phyloP scores from a whole-genome alignment of 2,113 vertebrate genomes.

The Cacatua alba region DNA sequence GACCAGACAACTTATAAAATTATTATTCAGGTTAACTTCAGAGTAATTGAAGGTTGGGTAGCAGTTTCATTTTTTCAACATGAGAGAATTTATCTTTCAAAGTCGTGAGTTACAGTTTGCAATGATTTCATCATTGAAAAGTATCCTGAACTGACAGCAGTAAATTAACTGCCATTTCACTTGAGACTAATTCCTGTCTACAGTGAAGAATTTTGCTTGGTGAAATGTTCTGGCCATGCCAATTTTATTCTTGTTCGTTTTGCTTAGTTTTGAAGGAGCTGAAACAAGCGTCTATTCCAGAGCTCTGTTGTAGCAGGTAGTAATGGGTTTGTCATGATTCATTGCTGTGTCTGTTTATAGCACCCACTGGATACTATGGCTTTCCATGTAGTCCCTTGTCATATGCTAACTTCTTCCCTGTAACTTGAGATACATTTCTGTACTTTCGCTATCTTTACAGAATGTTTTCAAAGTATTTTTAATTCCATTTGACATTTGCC shows the following conservation, averaged over 20 bases:
- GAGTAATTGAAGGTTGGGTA: not conserved
- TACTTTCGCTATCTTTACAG: not conserved
- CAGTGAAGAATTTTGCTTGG: not conserved
- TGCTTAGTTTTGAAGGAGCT: not conserved
- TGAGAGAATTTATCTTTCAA: slow-evolving; percentile 13
- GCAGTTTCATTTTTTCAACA: not conserved
- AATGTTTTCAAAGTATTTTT: not conserved
- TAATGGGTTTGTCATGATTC: not conserved
- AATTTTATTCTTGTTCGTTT: slow-evolving; percentile 41
- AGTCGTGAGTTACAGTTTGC: not conserved
- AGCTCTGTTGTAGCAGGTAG: not conserved
- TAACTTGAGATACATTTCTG: not conserved
- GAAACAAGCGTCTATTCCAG: not conserved
- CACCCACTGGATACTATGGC: not conserved
- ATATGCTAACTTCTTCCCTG: not conserved
- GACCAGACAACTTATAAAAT: not conserved
- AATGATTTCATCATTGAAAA: slow-evolving; percentile 20
- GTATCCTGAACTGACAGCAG: not conserved
- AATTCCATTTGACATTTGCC: not conserved
- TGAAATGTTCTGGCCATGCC: not conserved
- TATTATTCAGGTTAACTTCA: not conserved
- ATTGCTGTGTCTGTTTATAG: not conserved
- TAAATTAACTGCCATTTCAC: slow-evolving; percentile 19
- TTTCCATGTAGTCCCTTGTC: not conserved
- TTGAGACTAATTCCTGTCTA: slow-evolving; percentile 37